Percentiles rank a stretch among this genome's conserved stretches.
These are phyloP conservation scores for Agrotis clavis DNA, from an alignment of 2,888 invertebrate genomes.

Conservation along the genomic window DNA sequence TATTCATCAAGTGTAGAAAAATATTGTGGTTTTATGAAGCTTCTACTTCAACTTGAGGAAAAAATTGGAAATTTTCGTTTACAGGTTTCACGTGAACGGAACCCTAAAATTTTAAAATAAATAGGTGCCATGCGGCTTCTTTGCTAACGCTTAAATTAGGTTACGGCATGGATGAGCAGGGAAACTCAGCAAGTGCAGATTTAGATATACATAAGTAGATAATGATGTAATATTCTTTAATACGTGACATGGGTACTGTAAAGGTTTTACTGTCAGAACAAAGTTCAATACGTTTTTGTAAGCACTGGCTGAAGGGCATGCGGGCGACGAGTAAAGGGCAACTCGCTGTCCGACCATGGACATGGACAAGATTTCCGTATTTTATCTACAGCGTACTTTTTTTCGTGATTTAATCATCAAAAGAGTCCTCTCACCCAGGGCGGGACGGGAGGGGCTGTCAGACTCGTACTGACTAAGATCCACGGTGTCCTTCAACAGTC, in stretches of 20 bases:
- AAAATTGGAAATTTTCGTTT: neutral
- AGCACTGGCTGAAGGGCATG: too few relatives aligned
- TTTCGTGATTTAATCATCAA: too few relatives aligned
- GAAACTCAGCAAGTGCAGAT: constrained; percentile 56
- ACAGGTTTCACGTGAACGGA: neutral
- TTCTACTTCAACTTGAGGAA: neutral
- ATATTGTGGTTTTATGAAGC: neutral
- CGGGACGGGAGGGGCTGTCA: too few relatives aligned
- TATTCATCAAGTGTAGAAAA: neutral
- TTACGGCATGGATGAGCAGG: constrained; percentile 36
- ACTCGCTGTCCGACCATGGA: too few relatives aligned
- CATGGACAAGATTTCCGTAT: too few relatives aligned
- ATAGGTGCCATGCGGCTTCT: constrained; percentile 40
- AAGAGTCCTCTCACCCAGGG: too few relatives aligned
- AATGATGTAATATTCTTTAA: constrained; percentile 5
- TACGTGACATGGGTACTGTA: neutral
- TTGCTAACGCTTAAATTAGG: constrained; percentile 49
- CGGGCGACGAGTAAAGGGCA: too few relatives aligned
- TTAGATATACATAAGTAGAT: neutral
- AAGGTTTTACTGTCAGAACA: too few relatives aligned
- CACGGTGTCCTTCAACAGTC: too few relatives aligned
- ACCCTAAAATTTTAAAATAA: constrained; percentile 46
- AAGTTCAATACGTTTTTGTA: too few relatives aligned
- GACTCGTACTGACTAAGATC: too few relatives aligned
- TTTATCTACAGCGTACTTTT: too few relatives aligned